Percentiles rank a stretch among this genome's conserved stretches.
phyloP scores from a whole-genome alignment of 2,797 vertebrate species.

The Artibeus jamaicensis region DNA sequence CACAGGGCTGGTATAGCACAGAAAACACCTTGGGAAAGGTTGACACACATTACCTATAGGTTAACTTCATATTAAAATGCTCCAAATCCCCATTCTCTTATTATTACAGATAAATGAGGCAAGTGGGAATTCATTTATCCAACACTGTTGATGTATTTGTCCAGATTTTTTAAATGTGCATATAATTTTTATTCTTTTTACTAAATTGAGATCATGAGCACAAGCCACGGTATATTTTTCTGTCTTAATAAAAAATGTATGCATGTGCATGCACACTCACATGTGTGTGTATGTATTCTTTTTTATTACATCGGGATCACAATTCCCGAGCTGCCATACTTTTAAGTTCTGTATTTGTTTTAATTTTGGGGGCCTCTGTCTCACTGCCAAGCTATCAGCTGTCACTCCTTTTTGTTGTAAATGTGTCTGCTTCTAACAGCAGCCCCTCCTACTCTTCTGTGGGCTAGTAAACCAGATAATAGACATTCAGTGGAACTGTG shows the following conservation, averaged over 20 bases:
- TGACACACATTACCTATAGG: background rate
- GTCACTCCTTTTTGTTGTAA: background rate
- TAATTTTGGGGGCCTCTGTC: background rate
- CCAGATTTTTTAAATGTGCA: slow-evolving; percentile 41
- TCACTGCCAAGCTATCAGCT: background rate
- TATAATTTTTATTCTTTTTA: slow-evolving; percentile 56
- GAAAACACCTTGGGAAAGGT: slow-evolving; percentile 33
- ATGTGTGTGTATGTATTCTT: background rate
- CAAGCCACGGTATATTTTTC: slow-evolving; percentile 52
- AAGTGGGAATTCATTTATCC: slow-evolving; percentile 62
- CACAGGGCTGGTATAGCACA: background rate
- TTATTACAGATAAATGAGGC: slow-evolving; percentile 51
- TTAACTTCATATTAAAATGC: slow-evolving; percentile 50
- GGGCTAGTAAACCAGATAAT: background rate
- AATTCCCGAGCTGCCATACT: slow-evolving; percentile 34
- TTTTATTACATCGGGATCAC: slow-evolving; percentile 20
- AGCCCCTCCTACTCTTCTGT: background rate
- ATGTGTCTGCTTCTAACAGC: background rate
- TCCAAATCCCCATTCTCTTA: slow-evolving; percentile 38
- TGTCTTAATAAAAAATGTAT: slow-evolving; percentile 60
- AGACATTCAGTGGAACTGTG: background rate
- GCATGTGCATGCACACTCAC: background rate
- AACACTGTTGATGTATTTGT: slow-evolving; percentile 43
- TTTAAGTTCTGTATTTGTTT: slow-evolving; percentile 27
- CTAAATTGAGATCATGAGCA: slow-evolving; percentile 52